Percentiles rank a stretch among this genome's conserved stretches.
phyloP scores from a whole-genome alignment of 2,797 vertebrate genomes.

The Leptodactylus fallax region DNA sequence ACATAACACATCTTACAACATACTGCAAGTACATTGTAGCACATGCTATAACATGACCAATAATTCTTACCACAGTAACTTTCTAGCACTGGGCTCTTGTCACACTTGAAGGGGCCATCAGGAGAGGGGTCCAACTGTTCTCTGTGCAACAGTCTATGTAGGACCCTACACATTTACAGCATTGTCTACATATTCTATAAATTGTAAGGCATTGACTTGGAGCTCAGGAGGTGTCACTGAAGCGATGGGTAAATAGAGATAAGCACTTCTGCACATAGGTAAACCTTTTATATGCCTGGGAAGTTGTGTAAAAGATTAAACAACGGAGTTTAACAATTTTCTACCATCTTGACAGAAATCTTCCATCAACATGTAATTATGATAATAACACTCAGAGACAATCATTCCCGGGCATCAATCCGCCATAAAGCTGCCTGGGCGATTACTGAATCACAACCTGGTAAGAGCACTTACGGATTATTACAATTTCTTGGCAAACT shows the following conservation, averaged over 20 bases:
- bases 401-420: constrained; percentile 44
- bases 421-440: background rate
- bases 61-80: too few relatives aligned
- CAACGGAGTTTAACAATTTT: constrained; percentile 4
- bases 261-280: background rate
- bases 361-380: constrained; percentile 53
- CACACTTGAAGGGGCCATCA: too few relatives aligned
- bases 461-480: background rate
- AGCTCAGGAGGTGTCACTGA: background rate
- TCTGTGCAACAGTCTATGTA: too few relatives aligned
- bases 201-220: background rate
- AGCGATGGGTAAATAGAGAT: background rate
- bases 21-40: too few relatives aligned
- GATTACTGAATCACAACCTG: constrained; percentile 33
- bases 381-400: constrained; percentile 33
- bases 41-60: too few relatives aligned
- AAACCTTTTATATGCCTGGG: background rate
- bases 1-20: too few relatives aligned
- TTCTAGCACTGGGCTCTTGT: too few relatives aligned
- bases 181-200: background rate
- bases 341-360: constrained; percentile 32
- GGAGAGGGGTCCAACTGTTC: too few relatives aligned
- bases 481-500: constrained; percentile 15
- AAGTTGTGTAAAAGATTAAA: constrained; percentile 2
- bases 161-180: too few relatives aligned